Percentiles rank a stretch among this genome's conserved stretches.
Evolutionary conservation across 2,113 vertebrate species (phyloP).

Genomic region (Lamprologus ornatipinnis): DNA sequence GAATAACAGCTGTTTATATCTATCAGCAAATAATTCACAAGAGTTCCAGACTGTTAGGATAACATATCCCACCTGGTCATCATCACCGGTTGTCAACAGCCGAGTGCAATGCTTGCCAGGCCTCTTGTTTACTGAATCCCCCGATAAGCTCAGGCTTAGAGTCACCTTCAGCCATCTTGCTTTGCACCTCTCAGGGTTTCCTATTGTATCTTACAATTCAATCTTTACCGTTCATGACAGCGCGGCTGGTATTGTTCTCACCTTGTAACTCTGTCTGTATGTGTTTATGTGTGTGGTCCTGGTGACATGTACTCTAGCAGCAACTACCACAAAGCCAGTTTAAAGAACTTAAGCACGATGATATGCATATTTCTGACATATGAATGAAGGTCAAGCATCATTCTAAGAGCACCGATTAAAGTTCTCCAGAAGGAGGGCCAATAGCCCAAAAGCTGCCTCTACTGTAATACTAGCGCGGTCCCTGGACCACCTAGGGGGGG

Average conservation of each 20-base stretch:
- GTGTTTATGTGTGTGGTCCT: neutral
- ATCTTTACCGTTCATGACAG: neutral
- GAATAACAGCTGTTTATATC: conserved; percentile 99
- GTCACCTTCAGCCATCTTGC: conserved; percentile 92
- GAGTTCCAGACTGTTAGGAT: conserved; percentile 98
- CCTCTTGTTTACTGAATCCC: conserved; percentile 76
- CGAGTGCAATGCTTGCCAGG: conserved; percentile 73
- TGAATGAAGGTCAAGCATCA: neutral
- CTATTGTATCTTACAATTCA: neutral
- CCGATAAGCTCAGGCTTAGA: conserved; percentile 69
- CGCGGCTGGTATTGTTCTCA: neutral
- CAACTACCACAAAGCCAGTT: neutral
- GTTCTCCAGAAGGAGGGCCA: neutral
- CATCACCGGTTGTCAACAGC: conserved; percentile 86
- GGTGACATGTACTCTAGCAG: neutral
- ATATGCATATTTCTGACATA: neutral
- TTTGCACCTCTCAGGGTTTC: conserved; percentile 56
- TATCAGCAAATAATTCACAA: conserved; percentile 99
- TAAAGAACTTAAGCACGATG: accelerated
- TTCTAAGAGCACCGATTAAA: accelerated
- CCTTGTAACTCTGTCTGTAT: neutral
- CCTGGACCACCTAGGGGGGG: accelerated
- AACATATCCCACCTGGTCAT: conserved; percentile 98
- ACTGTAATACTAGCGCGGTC: neutral
- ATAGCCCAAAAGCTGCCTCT: neutral